These are phyloP conservation scores for Spatulosminthurus flaviceps DNA, from an alignment of 2,888 invertebrate species.

Conservation along the genomic window DNA sequence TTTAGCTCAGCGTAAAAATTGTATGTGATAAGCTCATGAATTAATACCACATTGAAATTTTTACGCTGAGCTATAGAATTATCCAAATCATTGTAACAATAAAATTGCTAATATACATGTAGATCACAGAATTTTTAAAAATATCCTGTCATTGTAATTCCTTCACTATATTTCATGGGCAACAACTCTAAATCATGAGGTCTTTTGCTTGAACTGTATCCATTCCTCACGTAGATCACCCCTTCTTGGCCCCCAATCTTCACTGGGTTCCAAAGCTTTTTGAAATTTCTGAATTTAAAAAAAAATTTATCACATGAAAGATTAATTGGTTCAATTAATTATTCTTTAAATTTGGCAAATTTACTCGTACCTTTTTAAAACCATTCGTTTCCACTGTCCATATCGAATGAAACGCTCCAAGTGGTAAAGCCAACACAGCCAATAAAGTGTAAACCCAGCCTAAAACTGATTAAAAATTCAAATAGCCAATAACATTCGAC, in stretches of 20 bases:
- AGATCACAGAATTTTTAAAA: too few species aligned
- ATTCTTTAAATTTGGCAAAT: too few species aligned
- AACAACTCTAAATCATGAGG: background rate
- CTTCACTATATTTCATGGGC: too few species aligned
- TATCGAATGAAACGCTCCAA: background rate
- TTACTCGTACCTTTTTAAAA: background rate
- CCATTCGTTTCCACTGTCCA: background rate
- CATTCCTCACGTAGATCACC: constrained; percentile 55
- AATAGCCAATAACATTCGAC: background rate
- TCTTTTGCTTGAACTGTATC: constrained; percentile 36
- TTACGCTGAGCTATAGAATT: too few species aligned
- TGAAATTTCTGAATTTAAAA: constrained; percentile 57
- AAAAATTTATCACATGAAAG: background rate
- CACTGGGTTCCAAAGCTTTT: constrained; percentile 58
- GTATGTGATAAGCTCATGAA: too few species aligned
- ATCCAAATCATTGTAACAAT: too few species aligned
- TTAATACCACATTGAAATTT: too few species aligned
- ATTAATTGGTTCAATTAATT: background rate
- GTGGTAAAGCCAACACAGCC: background rate
- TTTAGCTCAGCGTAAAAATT: too few species aligned
- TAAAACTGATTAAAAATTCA: background rate
- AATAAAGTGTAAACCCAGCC: background rate
- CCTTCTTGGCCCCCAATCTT: constrained; percentile 64
- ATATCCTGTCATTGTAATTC: too few species aligned
- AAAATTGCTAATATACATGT: too few species aligned